Percentiles rank a stretch among this genome's conserved stretches.
Evolutionary conservation across 1,140 invertebrate species (phyloP).

Genomic region (Zaprionus kolodkinae): DNA sequence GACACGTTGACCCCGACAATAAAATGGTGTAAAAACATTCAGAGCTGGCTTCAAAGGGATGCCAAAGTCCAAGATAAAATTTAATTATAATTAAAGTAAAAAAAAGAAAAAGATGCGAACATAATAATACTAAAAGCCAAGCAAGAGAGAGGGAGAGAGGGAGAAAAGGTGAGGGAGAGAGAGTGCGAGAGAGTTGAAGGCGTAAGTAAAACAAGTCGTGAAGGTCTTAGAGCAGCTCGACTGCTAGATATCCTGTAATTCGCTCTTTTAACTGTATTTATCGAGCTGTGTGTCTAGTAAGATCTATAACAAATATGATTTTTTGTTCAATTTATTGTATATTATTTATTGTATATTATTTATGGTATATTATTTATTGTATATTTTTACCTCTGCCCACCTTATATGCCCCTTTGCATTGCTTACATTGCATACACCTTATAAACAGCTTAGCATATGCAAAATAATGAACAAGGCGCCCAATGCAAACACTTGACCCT

Average conservation of each 20-base stretch:
- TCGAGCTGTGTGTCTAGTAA: no score
- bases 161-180: no score
- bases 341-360: no score
- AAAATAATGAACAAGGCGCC: slow-evolving; percentile 49
- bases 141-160: not conserved
- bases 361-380: no score
- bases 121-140: slow-evolving; percentile 19
- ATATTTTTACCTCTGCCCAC: not conserved
- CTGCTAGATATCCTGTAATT: not conserved
- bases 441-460: slow-evolving; percentile 49
- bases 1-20: slow-evolving; percentile 6
- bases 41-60: slow-evolving; percentile 24
- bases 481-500: slow-evolving; percentile 44
- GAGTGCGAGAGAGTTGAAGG: not conserved
- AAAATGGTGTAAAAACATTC: slow-evolving; percentile 19
- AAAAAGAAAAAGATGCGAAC: slow-evolving; percentile 3
- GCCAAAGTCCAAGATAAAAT: slow-evolving; percentile 15
- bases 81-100: slow-evolving; percentile 20
- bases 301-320: no score
- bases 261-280: no score
- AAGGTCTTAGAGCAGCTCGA: not conserved
- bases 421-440: not conserved
- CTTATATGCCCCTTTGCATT: not conserved
- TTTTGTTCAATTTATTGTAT: no score
- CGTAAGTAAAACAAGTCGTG: slow-evolving; percentile 20